Evolutionary conservation across 2,113 vertebrate genomes (phyloP).

Genomic region (Ochotona princeps): DNA sequence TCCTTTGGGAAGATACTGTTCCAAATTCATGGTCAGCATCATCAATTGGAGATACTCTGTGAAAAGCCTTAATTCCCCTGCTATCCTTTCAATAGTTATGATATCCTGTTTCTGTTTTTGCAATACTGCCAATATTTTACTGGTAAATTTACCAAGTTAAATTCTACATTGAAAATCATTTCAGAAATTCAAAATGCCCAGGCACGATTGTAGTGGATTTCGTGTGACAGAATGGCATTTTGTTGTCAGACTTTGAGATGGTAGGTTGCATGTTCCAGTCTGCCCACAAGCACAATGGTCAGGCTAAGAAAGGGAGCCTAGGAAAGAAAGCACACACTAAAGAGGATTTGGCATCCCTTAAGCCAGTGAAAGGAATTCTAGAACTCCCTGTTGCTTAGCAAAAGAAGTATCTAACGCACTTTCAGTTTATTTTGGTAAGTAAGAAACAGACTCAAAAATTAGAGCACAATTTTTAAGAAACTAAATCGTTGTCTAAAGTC

Average conservation of each 20-base stretch:
- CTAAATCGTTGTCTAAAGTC: constrained; percentile 2
- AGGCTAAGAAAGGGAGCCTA: neutral
- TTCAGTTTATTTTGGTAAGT: constrained; percentile 59
- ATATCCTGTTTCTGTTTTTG: constrained; percentile 8
- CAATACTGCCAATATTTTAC: constrained; percentile 30
- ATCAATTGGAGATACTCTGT: neutral
- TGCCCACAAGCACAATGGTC: neutral
- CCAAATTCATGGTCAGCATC: neutral
- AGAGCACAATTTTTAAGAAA: constrained; percentile 10
- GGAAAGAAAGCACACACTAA: neutral
- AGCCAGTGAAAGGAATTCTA: neutral
- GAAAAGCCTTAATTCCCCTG: neutral
- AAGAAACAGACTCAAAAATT: constrained; percentile 47
- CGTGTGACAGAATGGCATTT: neutral
- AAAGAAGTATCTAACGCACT: neutral
- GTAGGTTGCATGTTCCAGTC: neutral
- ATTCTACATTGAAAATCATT: constrained; percentile 61
- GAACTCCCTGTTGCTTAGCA: neutral
- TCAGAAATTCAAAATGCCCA: constrained; percentile 49
- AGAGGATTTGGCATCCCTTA: neutral
- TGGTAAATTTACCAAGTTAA: constrained; percentile 57
- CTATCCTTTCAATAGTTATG: neutral
- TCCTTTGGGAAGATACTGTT: neutral
- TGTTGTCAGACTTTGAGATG: neutral
- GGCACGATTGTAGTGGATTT: neutral